Evolutionary conservation across 2,888 invertebrate species (phyloP).

Genomic region (Phyllotreta striolata): DNA sequence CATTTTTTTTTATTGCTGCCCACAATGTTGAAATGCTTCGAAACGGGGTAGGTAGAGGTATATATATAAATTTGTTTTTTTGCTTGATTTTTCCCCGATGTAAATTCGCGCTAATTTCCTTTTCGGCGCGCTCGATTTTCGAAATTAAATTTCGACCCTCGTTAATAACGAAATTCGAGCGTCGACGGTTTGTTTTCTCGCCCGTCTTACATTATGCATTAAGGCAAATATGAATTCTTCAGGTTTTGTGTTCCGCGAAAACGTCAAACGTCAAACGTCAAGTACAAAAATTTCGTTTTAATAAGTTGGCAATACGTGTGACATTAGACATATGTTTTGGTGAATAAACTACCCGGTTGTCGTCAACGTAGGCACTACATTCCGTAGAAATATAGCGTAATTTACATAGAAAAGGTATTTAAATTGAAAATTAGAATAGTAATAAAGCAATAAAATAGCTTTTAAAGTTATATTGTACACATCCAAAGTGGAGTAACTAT

Average conservation of each 20-base stretch:
- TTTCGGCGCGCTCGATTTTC: constrained; percentile 13
- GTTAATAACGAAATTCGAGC: neutral
- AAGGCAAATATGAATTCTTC: too few species aligned
- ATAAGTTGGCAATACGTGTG: too few species aligned
- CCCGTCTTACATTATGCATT: too few species aligned
- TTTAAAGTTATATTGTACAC: constrained; percentile 57
- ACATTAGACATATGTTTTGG: too few species aligned
- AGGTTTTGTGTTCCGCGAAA: neutral
- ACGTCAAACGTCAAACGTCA: too few species aligned
- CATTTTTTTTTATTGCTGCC: constrained; percentile 55
- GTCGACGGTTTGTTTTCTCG: too few species aligned
- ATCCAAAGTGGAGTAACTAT: constrained; percentile 53
- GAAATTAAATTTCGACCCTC: constrained; percentile 26
- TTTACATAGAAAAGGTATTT: constrained; percentile 61
- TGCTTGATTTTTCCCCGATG: constrained; percentile 52
- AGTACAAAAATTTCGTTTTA: too few species aligned
- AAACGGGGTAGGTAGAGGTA: too few species aligned
- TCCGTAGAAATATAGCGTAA: constrained; percentile 56
- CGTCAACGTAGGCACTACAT: constrained; percentile 54
- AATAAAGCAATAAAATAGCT: constrained; percentile 61
- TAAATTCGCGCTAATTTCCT: constrained; percentile 40
- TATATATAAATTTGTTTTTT: constrained; percentile 43
- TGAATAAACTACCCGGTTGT: neutral
- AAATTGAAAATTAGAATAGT: constrained; percentile 60
- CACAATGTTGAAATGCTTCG: constrained; percentile 49